A percentile compares a stretch with the other conserved stretches of the same genome.
Conservation (phyloP, 1,140 invertebrate genomes). For the Pentalonia nigronervosa region DNA sequence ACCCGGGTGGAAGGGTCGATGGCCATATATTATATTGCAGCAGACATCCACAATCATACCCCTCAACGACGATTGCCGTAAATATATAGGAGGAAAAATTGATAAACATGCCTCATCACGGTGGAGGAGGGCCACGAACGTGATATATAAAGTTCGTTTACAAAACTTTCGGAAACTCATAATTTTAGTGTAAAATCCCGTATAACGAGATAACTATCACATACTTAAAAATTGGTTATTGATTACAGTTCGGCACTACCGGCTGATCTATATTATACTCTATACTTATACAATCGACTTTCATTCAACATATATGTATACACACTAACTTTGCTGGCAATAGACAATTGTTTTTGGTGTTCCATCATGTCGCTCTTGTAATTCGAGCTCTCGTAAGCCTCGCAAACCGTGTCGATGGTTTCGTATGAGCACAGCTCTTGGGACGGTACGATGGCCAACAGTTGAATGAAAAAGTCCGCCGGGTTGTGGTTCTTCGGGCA, state of each 20-base stretch:
- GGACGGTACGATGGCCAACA: slow-evolving; percentile 86
- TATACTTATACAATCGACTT: neutral
- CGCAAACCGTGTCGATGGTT: slow-evolving; percentile 80
- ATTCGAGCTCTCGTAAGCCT: slow-evolving; percentile 74
- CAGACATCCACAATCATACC: too few relatives aligned
- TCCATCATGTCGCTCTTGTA: slow-evolving; percentile 59
- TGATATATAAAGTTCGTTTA: neutral
- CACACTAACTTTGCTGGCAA: neutral
- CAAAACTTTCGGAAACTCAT: neutral
- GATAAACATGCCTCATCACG: neutral
- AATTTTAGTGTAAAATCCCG: neutral
- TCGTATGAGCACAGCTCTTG: slow-evolving; percentile 78
- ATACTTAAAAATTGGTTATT: neutral
- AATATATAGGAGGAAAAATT: neutral
- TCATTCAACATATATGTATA: neutral
- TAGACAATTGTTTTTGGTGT: neutral
- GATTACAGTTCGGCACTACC: neutral
- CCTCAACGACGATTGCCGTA: neutral
- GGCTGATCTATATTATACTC: neutral
- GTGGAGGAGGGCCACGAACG: neutral
- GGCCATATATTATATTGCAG: too few relatives aligned
- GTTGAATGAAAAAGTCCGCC: slow-evolving; percentile 93
- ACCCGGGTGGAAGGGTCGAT: neutral
- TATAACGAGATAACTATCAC: neutral
- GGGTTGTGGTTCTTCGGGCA: slow-evolving; percentile 92